Evolutionary conservation across 2,888 invertebrate species (phyloP).

Genomic region (Cynaeus angustus): DNA sequence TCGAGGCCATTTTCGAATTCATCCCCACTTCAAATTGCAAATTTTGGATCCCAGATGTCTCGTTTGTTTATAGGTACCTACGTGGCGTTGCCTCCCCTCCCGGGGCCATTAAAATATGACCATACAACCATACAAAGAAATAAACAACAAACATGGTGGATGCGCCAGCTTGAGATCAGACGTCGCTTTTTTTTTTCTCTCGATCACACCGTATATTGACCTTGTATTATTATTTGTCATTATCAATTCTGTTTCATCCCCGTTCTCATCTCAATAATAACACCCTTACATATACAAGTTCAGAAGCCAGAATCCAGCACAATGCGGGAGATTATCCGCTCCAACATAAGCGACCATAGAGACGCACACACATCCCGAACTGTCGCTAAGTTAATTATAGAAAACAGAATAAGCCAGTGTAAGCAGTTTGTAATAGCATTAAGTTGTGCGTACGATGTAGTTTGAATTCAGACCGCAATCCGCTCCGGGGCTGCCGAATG

Average conservation of each 20-base stretch:
- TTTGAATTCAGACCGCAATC: constrained; percentile 53
- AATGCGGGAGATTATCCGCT: constrained; percentile 26
- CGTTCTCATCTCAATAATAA: constrained; percentile 29
- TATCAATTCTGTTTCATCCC: constrained; percentile 3
- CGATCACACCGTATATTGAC: too few relatives aligned
- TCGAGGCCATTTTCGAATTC: too few relatives aligned
- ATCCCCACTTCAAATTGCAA: too few relatives aligned
- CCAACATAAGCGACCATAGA: constrained; percentile 34
- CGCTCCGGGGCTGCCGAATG: constrained; percentile 50
- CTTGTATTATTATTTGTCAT: background rate
- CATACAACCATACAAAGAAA: too few relatives aligned
- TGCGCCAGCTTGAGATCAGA: too few relatives aligned
- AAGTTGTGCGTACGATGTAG: constrained; percentile 50
- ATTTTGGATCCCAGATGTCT: too few relatives aligned
- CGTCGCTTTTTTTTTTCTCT: too few relatives aligned
- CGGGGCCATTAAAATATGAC: too few relatives aligned
- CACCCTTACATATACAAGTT: constrained; percentile 10
- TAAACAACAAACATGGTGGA: too few relatives aligned
- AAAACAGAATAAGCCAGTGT: constrained; percentile 58
- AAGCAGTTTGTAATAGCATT: constrained; percentile 60
- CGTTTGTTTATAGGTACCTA: too few relatives aligned
- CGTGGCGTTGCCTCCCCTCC: too few relatives aligned
- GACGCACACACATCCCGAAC: constrained; percentile 55
- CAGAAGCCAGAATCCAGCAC: constrained; percentile 14
- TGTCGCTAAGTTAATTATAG: constrained; percentile 57